Conservation (phyloP, 2,888 invertebrate genomes). For the Chouioia cunea region DNA sequence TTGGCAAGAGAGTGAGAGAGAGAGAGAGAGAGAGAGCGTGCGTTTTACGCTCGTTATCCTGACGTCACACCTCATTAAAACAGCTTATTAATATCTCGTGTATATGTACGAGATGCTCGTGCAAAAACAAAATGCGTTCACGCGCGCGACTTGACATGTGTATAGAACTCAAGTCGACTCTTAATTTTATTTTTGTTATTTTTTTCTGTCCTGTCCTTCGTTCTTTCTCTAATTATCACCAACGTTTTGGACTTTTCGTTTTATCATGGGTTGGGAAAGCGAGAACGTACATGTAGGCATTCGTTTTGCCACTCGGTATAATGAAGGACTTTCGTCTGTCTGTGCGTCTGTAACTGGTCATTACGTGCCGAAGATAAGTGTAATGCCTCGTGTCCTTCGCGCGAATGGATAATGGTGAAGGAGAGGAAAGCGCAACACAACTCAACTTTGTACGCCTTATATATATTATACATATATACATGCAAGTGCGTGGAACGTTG, state of each 20-base stretch:
- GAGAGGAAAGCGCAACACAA: not conserved
- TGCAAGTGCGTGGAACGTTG: no score
- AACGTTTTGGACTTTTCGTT: not conserved
- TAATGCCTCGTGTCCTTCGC: constrained; percentile 28
- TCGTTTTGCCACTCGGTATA: not conserved
- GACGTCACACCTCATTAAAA: no score
- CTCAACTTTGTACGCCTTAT: no score
- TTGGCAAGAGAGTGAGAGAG: no score
- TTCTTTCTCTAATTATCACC: no score
- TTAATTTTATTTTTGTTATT: no score
- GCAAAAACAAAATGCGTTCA: no score
- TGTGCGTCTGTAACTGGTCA: constrained; percentile 18
- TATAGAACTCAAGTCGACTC: not conserved
- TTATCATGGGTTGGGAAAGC: constrained; percentile 2
- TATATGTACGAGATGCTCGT: no score
- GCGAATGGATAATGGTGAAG: constrained; percentile 6
- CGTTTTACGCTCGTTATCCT: not conserved
- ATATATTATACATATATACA: no score
- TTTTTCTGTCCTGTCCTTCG: constrained; percentile 3
- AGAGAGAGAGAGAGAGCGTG: no score
- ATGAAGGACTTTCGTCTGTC: constrained; percentile 24
- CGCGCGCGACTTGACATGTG: constrained; percentile 25
- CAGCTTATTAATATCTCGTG: no score
- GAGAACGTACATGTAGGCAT: not conserved
- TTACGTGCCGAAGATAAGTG: constrained; percentile 12